phyloP scores from a whole-genome alignment of 2,797 vertebrate genomes.

The Esox lucius region DNA sequence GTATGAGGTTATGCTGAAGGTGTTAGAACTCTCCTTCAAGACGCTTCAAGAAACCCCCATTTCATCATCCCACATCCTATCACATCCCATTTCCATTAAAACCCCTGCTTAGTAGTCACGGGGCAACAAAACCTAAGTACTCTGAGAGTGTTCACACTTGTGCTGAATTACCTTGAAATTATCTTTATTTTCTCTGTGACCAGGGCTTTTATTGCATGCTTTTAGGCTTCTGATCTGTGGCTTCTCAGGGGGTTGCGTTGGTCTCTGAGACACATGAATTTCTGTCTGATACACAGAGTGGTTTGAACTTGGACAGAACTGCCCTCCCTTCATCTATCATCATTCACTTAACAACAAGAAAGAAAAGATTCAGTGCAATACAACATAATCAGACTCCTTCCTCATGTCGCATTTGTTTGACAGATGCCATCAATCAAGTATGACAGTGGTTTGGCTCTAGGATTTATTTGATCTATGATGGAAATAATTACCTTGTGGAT shows the following conservation, averaged over 20 bases:
- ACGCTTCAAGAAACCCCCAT: not conserved
- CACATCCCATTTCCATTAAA: not conserved
- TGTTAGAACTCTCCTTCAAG: no score
- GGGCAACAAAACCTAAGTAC: not conserved
- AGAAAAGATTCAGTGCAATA: slow-evolving; percentile 59
- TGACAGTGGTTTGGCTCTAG: slow-evolving; percentile 46
- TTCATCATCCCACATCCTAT: not conserved
- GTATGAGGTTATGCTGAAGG: no score
- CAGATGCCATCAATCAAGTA: slow-evolving; percentile 62
- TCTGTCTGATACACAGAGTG: slow-evolving; percentile 31
- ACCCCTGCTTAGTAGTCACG: not conserved
- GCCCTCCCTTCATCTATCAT: slow-evolving; percentile 61
- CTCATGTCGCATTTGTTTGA: slow-evolving; percentile 72
- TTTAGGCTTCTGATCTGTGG: slow-evolving; percentile 11
- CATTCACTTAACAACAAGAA: slow-evolving; percentile 65
- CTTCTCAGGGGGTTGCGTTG: slow-evolving; percentile 10
- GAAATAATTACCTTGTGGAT: slow-evolving; percentile 5
- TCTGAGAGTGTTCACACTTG: slow-evolving; percentile 16
- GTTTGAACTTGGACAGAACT: slow-evolving; percentile 65
- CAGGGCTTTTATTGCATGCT: not conserved
- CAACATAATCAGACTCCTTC: slow-evolving; percentile 66
- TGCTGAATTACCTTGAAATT: not conserved
- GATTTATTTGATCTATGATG: slow-evolving; percentile 33
- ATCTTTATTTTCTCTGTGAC: not conserved
- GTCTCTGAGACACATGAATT: slow-evolving; percentile 37